phyloP scores from a whole-genome alignment of 2,888 invertebrate species.

The Tenthredo amoena region DNA sequence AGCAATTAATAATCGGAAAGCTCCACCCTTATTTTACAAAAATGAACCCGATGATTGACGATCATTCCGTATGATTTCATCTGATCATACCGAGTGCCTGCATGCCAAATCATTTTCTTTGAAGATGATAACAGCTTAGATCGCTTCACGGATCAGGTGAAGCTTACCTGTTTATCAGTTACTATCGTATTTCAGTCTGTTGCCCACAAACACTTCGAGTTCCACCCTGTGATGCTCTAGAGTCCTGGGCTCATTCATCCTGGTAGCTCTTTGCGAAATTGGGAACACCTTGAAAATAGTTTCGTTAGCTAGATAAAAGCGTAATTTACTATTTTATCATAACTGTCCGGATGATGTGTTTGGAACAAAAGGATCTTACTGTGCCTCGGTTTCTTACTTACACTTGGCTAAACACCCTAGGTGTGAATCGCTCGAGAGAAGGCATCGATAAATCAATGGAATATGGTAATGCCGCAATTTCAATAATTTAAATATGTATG shows the following conservation, averaged over 20 bases:
- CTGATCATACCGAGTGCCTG: neutral
- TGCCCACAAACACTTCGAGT: constrained; percentile 2
- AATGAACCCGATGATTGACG: neutral
- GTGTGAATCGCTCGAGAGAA: constrained; percentile 58
- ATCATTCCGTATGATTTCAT: neutral
- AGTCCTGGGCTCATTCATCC: neutral
- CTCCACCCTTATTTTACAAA: neutral
- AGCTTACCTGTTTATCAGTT: neutral
- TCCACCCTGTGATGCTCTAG: neutral
- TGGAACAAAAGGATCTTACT: neutral
- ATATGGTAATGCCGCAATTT: constrained; percentile 76
- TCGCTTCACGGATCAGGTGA: neutral
- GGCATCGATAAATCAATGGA: constrained; percentile 77
- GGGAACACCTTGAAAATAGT: neutral
- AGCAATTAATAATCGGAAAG: neutral
- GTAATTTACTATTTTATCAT: neutral
- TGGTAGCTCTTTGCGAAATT: neutral
- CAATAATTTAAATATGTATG: constrained; percentile 78
- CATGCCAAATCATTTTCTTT: neutral
- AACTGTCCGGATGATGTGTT: constrained; percentile 7
- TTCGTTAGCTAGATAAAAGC: neutral
- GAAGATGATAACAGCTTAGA: neutral
- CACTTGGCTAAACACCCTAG: constrained; percentile 42
- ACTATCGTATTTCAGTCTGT: neutral
- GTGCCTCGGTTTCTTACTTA: constrained; percentile 40